Evolutionary conservation across 2,113 vertebrate species (phyloP), one percentile per base, ranked within the genome.

Genomic region (Fulmarus glacialis): DNA sequence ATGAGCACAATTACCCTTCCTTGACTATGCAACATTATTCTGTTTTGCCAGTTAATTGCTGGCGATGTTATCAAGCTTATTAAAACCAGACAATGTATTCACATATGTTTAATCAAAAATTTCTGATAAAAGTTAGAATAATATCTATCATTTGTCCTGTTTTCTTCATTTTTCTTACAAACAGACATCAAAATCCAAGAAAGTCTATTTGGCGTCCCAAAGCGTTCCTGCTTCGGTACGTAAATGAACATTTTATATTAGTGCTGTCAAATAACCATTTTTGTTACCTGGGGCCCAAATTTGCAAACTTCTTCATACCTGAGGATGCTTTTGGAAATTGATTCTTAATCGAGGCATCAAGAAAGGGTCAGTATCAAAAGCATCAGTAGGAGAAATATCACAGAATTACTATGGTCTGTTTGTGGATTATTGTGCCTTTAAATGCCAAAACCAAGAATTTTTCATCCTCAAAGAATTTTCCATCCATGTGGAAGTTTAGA

Each of bases 41-140:
- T 79, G 68, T 29, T 60, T 92, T 15, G 29, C 64, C 90, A 8
- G 27, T 94, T 97, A 97, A 97, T 97, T 96, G 89, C 64, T 92
- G 91, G 42, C 23, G 62, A 82, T 84, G 80, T 62, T 94, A 89
- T 86, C 96, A 96, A 86, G 93, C 86, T 88, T 94, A 95, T 98
- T 95, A 96, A 92, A 95, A 78, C 36, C 94, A 89, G 68, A 53
- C 58, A 83, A 36, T 42, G n/a, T 50, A 67, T 56, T 91, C 91
- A 93, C 68, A 71, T 93, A 87, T 53, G 86, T 72, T 94, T 89
- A 81, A 75, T 93, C 88, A 95, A 30, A 84, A 87, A 64, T 72
- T 85, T 72, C 36, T 85, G 58, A n/a, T 75, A 58, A 71, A 40
- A 67, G 87, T 88, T n/a, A 55, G 48, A 97, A 86, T n/a, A 87